Evolutionary conservation across 2,888 invertebrate genomes (phyloP).

Genomic region (Megamerina dolium): DNA sequence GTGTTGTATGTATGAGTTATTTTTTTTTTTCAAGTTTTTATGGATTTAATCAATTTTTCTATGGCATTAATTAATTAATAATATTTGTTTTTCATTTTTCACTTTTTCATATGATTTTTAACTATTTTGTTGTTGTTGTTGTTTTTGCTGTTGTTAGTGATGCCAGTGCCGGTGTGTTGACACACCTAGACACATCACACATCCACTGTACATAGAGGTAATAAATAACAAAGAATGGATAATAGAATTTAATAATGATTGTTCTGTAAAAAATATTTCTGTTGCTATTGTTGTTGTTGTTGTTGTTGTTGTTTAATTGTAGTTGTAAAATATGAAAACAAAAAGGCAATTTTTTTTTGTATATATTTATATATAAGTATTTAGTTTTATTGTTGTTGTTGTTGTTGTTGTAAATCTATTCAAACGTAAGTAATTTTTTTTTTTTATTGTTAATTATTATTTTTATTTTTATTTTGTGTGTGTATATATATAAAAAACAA

Average conservation of each 20-base stretch:
- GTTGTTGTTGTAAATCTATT: too few relatives aligned
- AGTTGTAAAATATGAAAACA: too few relatives aligned
- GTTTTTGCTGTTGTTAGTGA: conserved; percentile 9
- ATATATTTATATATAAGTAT: too few relatives aligned
- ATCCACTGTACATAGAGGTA: too few relatives aligned
- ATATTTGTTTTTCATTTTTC: conserved; percentile 9
- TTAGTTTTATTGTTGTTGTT: too few relatives aligned
- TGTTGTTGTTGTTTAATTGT: conserved; percentile 5
- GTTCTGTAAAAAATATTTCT: conserved; percentile 17
- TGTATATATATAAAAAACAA: too few relatives aligned
- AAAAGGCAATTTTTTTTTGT: conserved; percentile 8
- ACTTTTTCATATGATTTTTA: conserved; percentile 12
- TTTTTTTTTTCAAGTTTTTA: conserved; percentile 15
- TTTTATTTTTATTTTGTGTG: too few relatives aligned
- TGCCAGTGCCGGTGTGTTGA: conserved; percentile 15
- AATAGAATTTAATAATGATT: too few relatives aligned
- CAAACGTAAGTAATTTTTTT: too few relatives aligned
- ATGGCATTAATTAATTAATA: conserved; percentile 18
- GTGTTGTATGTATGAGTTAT: conserved; percentile 10
- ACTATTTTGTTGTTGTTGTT: conserved; percentile 8
- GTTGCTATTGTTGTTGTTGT: conserved; percentile 13
- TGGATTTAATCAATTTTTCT: conserved; percentile 9
- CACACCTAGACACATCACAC: too few relatives aligned
- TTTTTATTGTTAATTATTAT: too few relatives aligned
- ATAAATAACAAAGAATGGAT: too few relatives aligned